Percentiles rank a stretch among this genome's conserved stretches.
Conservation (phyloP, 2,797 vertebrate species). For the Orientallactaga sibirica region DNA sequence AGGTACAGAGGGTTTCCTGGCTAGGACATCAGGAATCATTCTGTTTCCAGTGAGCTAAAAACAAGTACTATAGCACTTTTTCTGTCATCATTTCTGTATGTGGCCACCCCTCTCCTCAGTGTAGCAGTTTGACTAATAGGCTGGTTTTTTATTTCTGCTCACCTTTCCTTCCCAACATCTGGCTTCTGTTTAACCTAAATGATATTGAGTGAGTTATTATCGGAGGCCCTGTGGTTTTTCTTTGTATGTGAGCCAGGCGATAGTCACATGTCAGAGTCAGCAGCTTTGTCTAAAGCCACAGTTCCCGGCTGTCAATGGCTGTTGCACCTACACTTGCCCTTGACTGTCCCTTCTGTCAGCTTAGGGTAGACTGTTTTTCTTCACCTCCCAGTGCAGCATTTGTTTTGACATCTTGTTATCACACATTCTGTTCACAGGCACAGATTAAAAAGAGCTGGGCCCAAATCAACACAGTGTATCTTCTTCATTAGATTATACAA, state of each 20-base stretch:
- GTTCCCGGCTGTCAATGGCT: neutral
- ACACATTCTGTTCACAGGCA: conserved; percentile 15
- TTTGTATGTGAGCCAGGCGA: neutral
- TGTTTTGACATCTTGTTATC: conserved; percentile 59
- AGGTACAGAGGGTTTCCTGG: neutral
- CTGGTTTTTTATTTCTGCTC: neutral
- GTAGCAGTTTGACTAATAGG: neutral
- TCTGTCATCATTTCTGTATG: neutral
- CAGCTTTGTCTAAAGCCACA: neutral
- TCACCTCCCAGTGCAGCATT: conserved; percentile 18
- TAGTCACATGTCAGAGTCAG: neutral
- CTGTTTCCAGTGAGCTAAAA: neutral
- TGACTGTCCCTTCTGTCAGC: neutral
- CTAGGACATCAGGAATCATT: too few relatives aligned
- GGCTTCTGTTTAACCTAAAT: neutral
- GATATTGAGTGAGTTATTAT: neutral
- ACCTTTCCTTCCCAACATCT: neutral
- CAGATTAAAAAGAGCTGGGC: conserved; percentile 13
- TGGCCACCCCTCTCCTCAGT: neutral
- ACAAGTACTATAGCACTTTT: too few relatives aligned
- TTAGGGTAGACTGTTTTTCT: neutral
- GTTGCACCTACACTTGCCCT: neutral
- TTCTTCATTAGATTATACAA: conserved; percentile 3
- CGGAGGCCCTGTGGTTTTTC: neutral
- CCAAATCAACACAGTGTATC: conserved; percentile 21